A percentile compares a stretch with the other conserved stretches of the same genome.
phyloP scores from a whole-genome alignment of 2,888 invertebrate genomes.

The Trichopria drosophilae region DNA sequence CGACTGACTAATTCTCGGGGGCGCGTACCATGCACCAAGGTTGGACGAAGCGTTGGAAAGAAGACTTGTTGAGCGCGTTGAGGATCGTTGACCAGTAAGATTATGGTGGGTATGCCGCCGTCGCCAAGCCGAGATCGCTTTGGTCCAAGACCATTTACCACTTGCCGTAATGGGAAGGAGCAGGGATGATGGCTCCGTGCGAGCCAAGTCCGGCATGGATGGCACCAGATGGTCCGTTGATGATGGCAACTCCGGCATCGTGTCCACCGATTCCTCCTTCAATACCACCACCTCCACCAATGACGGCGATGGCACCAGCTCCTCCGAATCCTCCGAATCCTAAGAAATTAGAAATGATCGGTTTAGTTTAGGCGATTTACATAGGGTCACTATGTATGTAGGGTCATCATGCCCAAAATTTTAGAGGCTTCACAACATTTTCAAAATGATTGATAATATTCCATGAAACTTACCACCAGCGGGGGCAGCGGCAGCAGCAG shows the following conservation, averaged over 20 bases:
- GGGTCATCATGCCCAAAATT: too few species aligned
- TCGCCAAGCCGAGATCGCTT: slow-evolving; percentile 59
- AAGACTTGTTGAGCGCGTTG: slow-evolving; percentile 55
- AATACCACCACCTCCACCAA: slow-evolving; percentile 52
- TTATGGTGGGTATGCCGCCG: slow-evolving; percentile 58
- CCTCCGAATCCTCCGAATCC: slow-evolving; percentile 35
- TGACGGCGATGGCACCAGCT: slow-evolving; percentile 55
- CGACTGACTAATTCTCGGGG: slow-evolving; percentile 12
- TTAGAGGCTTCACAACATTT: background rate
- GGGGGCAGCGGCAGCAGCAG: slow-evolving; percentile 55
- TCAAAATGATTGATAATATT: background rate
- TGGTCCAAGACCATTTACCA: slow-evolving; percentile 53
- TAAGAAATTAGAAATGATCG: slow-evolving; percentile 10
- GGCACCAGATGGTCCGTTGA: slow-evolving; percentile 58
- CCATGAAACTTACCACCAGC: too few species aligned
- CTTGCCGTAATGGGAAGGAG: slow-evolving; percentile 50
- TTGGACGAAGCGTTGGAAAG: slow-evolving; percentile 42
- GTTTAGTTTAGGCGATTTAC: slow-evolving; percentile 20
- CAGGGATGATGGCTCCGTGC: slow-evolving; percentile 59
- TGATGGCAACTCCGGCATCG: slow-evolving; percentile 58
- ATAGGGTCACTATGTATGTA: too few species aligned
- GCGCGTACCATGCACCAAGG: slow-evolving; percentile 1
- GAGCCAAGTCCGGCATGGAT: slow-evolving; percentile 58
- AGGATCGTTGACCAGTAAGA: slow-evolving; percentile 56
- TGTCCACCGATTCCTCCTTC: slow-evolving; percentile 56